Percentiles rank a stretch among this genome's conserved stretches.
These are phyloP conservation scores for Hydractinia symbiolongicarpus DNA, from an alignment of 30 jellyfish, hydroid and myxozoan genomes.

Conservation along the genomic window DNA sequence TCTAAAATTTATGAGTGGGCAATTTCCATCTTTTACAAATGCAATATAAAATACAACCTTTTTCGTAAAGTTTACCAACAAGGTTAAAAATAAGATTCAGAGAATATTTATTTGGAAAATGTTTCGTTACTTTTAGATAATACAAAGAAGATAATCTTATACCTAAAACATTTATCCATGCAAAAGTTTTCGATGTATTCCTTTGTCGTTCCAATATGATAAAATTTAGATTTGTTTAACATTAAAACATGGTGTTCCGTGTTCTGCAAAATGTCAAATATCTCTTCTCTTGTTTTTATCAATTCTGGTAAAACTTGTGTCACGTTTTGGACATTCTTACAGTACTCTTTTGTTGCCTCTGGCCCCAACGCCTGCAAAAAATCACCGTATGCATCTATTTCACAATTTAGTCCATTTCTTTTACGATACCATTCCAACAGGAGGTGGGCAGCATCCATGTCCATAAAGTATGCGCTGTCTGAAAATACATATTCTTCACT, in stretches of 20 bases:
- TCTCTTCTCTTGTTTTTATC: constrained; percentile 55
- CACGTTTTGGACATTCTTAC: constrained; percentile 70
- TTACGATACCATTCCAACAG: constrained; percentile 53
- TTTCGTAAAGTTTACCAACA: too few species aligned
- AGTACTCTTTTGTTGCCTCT: constrained; percentile 69
- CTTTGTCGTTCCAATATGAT: constrained; percentile 86
- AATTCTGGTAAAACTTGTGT: constrained; percentile 52
- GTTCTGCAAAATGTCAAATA: constrained; percentile 42
- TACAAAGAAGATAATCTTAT: not conserved
- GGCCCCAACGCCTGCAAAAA: constrained; percentile 83
- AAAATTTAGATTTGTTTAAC: constrained; percentile 76
- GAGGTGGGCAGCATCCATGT: constrained; percentile 39
- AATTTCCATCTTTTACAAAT: not conserved
- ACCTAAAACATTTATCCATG: constrained; percentile 61
- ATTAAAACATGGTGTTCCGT: constrained; percentile 50
- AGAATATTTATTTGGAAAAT: too few species aligned
- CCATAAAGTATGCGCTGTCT: constrained; percentile 81
- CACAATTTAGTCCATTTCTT: constrained; percentile 54
- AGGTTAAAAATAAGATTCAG: too few species aligned
- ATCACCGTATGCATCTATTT: constrained; percentile 94
- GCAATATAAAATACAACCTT: too few species aligned
- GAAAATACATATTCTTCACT: constrained; percentile 77
- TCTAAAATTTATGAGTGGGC: not conserved
- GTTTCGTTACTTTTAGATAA: too few species aligned
- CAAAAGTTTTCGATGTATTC: constrained; percentile 79